Conservation (phyloP, 2,797 vertebrate genomes). For the Gorsachius magnificus region DNA sequence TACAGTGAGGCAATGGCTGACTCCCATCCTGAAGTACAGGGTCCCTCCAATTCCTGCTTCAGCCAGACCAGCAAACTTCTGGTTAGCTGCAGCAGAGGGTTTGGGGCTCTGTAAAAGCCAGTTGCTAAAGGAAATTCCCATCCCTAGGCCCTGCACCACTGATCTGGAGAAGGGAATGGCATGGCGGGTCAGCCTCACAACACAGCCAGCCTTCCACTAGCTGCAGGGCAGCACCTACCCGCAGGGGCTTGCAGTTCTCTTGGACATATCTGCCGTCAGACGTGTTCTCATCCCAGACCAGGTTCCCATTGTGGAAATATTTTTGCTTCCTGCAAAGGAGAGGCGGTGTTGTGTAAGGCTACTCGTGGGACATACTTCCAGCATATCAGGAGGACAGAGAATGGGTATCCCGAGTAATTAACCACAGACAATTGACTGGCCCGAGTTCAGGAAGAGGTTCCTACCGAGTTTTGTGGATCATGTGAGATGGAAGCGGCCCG, state of each 20-base stretch:
- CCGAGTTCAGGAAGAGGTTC: not conserved
- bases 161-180: fast-evolving
- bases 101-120: not conserved
- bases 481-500: conserved; percentile 79
- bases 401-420: fast-evolving
- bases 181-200: fast-evolving
- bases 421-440: not conserved
- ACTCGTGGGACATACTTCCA: fast-evolving
- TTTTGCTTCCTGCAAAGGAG: conserved; percentile 78
- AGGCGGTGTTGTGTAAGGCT: not conserved
- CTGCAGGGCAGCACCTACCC: conserved; percentile 59
- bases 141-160: fast-evolving
- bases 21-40: not conserved
- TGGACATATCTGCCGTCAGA: conserved; percentile 80
- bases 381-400: too few relatives aligned
- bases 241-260: conserved; percentile 83
- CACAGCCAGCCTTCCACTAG: not conserved
- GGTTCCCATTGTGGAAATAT: conserved; percentile 80
- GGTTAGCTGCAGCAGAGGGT: not conserved
- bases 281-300: conserved; percentile 83
- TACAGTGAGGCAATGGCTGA: fast-evolving
- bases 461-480: conserved; percentile 81
- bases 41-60: not conserved
- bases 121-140: not conserved
- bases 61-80: not conserved